phyloP scores from a whole-genome alignment of 2,888 invertebrate species.

The Norana najaformis region DNA sequence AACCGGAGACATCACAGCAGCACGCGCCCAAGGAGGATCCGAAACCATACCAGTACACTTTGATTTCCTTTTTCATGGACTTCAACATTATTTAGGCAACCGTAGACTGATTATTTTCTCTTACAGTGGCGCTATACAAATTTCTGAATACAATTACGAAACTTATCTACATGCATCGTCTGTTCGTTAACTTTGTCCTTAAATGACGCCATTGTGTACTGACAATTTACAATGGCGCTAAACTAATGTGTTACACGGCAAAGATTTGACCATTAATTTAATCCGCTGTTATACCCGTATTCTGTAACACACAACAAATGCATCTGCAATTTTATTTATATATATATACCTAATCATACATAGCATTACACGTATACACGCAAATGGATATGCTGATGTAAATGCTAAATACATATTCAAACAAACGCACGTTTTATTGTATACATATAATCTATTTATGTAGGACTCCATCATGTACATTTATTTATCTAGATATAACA shows the following conservation, averaged over 20 bases:
- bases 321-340: no score
- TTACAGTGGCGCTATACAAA: background rate
- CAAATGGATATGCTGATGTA: background rate
- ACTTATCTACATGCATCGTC: background rate
- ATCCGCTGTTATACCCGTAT: background rate
- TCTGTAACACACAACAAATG: no score
- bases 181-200: background rate
- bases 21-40: background rate
- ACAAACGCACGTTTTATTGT: background rate
- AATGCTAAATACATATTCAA: background rate
- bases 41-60: constrained; percentile 29
- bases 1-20: constrained; percentile 18
- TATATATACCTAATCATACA: no score
- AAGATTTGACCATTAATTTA: background rate
- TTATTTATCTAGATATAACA: background rate
- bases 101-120: background rate
- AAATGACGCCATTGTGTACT: background rate
- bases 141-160: background rate
- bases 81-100: background rate
- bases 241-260: background rate
- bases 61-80: background rate
- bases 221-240: background rate
- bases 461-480: background rate
- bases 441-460: background rate
- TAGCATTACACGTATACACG: background rate